A percentile compares a stretch with the other conserved stretches of the same genome.
Conservation (phyloP, 2,797 vertebrate genomes). For the Amazonetta brasiliensis region DNA sequence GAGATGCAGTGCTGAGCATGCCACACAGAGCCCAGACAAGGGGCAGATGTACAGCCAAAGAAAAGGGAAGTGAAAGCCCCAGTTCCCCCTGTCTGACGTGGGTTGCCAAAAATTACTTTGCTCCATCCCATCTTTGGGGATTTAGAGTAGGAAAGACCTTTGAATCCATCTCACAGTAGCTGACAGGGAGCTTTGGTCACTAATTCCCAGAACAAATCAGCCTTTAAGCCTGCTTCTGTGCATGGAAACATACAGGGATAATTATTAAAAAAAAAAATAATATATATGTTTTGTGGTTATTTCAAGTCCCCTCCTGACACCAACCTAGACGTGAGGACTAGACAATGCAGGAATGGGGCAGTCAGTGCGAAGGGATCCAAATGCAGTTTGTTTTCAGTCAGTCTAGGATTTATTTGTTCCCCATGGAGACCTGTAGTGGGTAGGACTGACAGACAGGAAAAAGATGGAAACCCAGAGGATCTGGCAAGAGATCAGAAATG, state of each 20-base stretch:
- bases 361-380: background rate
- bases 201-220: background rate
- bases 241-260: background rate
- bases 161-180: background rate
- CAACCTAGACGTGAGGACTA: background rate
- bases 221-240: background rate
- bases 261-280: no score
- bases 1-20: background rate
- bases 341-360: background rate
- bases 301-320: background rate
- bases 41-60: background rate
- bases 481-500: background rate
- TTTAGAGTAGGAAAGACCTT: background rate
- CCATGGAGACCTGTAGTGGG: background rate
- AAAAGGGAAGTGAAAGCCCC: slow-evolving; percentile 61
- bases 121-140: background rate
- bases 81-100: background rate
- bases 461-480: background rate
- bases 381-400: background rate
- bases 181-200: background rate
- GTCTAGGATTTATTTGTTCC: background rate
- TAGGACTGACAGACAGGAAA: background rate
- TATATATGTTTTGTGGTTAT: background rate
- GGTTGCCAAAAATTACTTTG: background rate
- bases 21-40: background rate